phyloP scores from a whole-genome alignment of 2,797 vertebrate genomes.

The Picus viridis region DNA sequence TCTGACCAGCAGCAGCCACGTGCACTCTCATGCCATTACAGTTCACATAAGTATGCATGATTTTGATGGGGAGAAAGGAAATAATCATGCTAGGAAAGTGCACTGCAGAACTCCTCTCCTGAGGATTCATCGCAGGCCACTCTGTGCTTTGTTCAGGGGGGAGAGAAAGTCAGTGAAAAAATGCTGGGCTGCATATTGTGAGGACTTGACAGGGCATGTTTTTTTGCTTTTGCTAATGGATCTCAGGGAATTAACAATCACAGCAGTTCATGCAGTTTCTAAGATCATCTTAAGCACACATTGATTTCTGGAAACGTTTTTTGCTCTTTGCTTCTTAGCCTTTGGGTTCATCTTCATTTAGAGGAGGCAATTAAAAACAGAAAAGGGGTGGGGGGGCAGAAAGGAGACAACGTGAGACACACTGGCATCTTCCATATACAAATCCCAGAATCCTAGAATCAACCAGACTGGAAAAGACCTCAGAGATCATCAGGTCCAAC shows the following conservation, averaged over 20 bases:
- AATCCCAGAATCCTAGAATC: too few relatives aligned
- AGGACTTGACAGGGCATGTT: not conserved
- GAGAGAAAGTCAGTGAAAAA: not conserved
- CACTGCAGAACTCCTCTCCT: not conserved
- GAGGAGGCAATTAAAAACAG: not conserved
- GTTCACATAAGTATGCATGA: not conserved
- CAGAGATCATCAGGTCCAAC: too few relatives aligned
- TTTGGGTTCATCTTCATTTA: not conserved
- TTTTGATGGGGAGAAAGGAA: not conserved
- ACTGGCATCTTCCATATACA: not conserved
- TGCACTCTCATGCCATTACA: not conserved
- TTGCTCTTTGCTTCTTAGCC: not conserved
- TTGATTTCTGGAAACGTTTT: not conserved
- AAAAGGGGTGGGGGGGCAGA: not conserved
- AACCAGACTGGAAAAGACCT: too few relatives aligned
- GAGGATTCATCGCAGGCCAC: not conserved
- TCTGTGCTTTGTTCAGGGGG: not conserved
- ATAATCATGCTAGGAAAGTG: not conserved
- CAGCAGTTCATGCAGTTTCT: not conserved
- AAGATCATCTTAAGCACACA: not conserved
- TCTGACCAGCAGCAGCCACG: not conserved
- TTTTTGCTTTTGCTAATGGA: not conserved
- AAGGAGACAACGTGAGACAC: not conserved
- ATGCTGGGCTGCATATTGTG: not conserved
- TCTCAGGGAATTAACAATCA: not conserved